Evolutionary conservation across 2,797 vertebrate genomes (phyloP), one percentile per base, ranked within the genome.

Genomic region (Rhynchonycteris naso): DNA sequence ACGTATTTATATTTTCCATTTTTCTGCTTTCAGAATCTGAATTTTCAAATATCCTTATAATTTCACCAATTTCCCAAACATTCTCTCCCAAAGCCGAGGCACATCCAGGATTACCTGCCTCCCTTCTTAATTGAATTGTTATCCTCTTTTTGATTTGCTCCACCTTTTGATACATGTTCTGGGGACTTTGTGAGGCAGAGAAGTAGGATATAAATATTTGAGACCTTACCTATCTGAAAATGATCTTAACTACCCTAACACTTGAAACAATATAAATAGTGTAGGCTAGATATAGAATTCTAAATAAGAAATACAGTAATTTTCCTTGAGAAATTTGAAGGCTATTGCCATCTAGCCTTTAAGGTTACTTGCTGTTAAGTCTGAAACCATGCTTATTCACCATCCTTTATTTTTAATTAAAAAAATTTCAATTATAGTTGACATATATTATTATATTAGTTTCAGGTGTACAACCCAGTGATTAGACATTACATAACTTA

Each of bases 281-380:
- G 85, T 85, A 30, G 35, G 15, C 61, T 69, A 52, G 71, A 68
- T 63, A 68, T 21, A 47, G 35, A 95, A 91, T 68, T 71, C 59
- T 88, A 92, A 80, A 26, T 15, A 86, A 61, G 18, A 83, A 83
- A 59, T 69, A 66, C 1, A 83, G 43, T 52, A 12, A 76, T 92
- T 90, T 68, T 82, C 47, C 52, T 80, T 75, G 59, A 93, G 66
- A 68, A 96, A 56, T 76, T 56, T 56, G 82, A 95, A 92, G 74
- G 14, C 26, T 43, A 12, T 15, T 47, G 30, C 16, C 35, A 35
- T 83, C 80, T 93, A 63, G 71, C 54, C 58, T 75, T 14, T 14
- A 30, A 38, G 14, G 33, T 26, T 72, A 65, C 65, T 80, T 72
- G 71, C 65, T 80, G 22, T 15, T n/a, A 75, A 83, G 52, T 58